These are phyloP conservation scores for Esox lucius DNA, from an alignment of 2,797 vertebrate species.

Conservation along the genomic window DNA sequence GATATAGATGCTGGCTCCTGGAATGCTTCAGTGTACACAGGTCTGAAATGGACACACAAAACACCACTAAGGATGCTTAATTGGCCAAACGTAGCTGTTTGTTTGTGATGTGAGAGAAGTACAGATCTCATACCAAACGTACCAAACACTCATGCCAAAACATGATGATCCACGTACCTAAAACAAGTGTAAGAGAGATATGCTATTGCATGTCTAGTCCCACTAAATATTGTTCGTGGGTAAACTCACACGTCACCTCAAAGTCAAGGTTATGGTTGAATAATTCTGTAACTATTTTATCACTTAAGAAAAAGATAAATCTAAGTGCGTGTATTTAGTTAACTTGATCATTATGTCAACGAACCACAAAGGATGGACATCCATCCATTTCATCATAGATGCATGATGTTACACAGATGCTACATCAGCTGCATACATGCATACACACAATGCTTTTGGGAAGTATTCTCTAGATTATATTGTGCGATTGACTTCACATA, in stretches of 20 bases:
- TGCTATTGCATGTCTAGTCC: not conserved
- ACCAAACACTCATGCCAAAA: not conserved
- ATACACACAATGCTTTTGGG: not conserved
- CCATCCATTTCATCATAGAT: not conserved
- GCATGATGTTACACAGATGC: not conserved
- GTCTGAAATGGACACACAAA: not conserved
- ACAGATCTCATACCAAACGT: too few species aligned
- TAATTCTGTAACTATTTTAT: conserved; percentile 4
- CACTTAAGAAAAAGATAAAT: not conserved
- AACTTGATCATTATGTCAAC: not conserved
- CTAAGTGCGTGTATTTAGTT: not conserved
- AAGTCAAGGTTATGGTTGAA: not conserved
- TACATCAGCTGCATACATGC: not conserved
- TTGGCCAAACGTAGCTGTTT: not conserved
- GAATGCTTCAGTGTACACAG: not conserved
- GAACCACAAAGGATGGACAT: not conserved
- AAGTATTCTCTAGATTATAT: not conserved
- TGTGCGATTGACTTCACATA: too few species aligned
- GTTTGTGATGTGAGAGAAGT: not conserved
- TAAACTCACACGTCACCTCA: not conserved
- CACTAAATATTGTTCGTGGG: not conserved
- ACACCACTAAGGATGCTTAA: too few species aligned
- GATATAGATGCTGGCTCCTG: not conserved
- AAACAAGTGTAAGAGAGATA: not conserved
- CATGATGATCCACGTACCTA: not conserved